A percentile compares a stretch with the other conserved stretches of the same genome.
Evolutionary conservation across 2,888 invertebrate species (phyloP).

Genomic region (Amiota mariae): DNA sequence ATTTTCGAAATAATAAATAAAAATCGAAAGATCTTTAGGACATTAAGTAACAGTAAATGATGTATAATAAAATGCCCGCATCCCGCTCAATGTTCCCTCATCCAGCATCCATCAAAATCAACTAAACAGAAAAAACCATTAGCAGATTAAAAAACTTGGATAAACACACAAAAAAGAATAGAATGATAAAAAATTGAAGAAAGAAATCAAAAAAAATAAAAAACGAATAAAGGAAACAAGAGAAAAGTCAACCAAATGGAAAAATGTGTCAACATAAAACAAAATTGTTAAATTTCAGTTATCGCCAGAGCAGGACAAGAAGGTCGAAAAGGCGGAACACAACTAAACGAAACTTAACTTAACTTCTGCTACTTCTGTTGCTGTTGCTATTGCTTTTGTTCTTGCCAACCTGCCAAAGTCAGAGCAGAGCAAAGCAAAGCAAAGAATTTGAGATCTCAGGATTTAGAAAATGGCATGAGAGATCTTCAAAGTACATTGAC

Average conservation of each 20-base stretch:
- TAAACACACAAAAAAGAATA: conserved; percentile 32
- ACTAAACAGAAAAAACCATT: conserved; percentile 48
- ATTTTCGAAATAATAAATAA: too few species aligned
- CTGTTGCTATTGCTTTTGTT: neutral
- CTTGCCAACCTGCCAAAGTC: neutral
- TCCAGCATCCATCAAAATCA: neutral
- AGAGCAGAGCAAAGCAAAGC: neutral
- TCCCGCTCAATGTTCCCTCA: neutral
- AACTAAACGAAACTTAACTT: neutral
- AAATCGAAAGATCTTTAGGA: too few species aligned
- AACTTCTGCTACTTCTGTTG: too few species aligned
- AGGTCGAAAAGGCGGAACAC: neutral
- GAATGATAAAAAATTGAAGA: conserved; percentile 29
- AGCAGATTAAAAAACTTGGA: conserved; percentile 50
- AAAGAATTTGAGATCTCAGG: too few species aligned
- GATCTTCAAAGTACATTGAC: conserved; percentile 20
- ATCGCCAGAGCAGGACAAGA: neutral
- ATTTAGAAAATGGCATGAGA: neutral
- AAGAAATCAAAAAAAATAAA: neutral
- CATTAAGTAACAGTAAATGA: too few species aligned
- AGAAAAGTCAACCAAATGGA: conserved; percentile 49
- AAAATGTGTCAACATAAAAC: conserved; percentile 35
- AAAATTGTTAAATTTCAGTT: conserved; percentile 27
- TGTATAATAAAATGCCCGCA: neutral
- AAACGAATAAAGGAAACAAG: neutral